A percentile compares a stretch with the other conserved stretches of the same genome.
Conservation (phyloP, 2,113 vertebrate genomes). For the Nannobrachium achirus region DNA sequence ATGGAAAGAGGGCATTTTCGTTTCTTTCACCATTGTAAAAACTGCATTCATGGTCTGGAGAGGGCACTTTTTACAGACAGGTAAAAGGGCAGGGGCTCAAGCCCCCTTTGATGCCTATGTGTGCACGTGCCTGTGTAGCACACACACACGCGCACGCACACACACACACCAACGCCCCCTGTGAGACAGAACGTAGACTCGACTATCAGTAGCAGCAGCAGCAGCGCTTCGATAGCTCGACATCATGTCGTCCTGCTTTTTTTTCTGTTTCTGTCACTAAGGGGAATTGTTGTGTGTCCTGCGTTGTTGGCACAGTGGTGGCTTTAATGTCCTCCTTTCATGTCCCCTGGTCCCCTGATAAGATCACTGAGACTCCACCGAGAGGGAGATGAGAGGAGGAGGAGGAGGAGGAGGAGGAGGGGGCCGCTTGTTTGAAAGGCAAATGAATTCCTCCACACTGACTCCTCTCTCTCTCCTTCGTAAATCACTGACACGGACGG, state of each 20-base stretch:
- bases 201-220: conserved; percentile 53
- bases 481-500: conserved; percentile 66
- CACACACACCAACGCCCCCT: not conserved
- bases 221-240: not conserved
- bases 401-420: conserved; percentile 27
- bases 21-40: no score
- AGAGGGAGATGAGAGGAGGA: conserved; percentile 15
- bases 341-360: conserved; percentile 71
- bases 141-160: no score
- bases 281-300: conserved; percentile 70
- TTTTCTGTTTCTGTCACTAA: conserved; percentile 55
- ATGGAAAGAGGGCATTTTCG: no score
- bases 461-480: conserved; percentile 37
- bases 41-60: no score
- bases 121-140: no score
- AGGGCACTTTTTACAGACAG: no score
- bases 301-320: conserved; percentile 44
- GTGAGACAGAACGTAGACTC: conserved; percentile 31
- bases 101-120: no score
- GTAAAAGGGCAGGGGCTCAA: no score
- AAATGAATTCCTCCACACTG: conserved; percentile 73
- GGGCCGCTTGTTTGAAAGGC: conserved; percentile 75
- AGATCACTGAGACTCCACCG: conserved; percentile 55
- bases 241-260: conserved; percentile 6
- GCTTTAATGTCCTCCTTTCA: conserved; percentile 76